phyloP scores from a whole-genome alignment of 2,113 vertebrate genomes.

The Trematomus loennbergii region DNA sequence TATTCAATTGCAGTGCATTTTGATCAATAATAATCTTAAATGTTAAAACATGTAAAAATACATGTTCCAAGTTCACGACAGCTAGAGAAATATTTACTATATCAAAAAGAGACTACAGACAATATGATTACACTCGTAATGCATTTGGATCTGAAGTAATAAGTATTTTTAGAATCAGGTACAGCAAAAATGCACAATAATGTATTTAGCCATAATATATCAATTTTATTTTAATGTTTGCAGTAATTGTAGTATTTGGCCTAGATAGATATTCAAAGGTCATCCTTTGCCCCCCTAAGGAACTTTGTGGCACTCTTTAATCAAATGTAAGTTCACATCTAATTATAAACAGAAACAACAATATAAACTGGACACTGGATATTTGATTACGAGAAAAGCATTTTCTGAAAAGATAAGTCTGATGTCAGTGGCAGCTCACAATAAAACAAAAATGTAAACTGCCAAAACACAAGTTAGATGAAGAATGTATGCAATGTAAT shows the following conservation, averaged over 20 bases:
- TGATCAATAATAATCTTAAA: too few relatives aligned
- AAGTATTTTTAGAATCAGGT: too few relatives aligned
- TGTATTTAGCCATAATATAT: too few relatives aligned
- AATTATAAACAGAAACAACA: neutral
- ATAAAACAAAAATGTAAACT: neutral
- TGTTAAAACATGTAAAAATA: too few relatives aligned
- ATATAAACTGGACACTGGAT: too few relatives aligned
- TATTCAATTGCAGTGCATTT: too few relatives aligned
- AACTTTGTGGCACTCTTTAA: neutral
- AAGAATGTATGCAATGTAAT: too few relatives aligned
- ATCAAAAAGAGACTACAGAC: neutral
- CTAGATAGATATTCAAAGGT: neutral
- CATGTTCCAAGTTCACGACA: neutral
- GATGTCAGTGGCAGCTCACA: neutral
- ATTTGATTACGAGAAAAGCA: neutral
- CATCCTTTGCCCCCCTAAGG: neutral
- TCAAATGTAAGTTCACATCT: neutral
- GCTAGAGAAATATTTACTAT: too few relatives aligned
- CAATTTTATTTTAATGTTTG: too few relatives aligned
- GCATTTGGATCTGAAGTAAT: too few relatives aligned
- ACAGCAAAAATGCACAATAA: too few relatives aligned
- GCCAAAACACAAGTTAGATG: neutral
- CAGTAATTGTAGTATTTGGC: too few relatives aligned
- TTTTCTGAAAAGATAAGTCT: neutral
- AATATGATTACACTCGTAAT: neutral